Conservation (phyloP, 92 coral and sea anemone species). For the Galaxea fascicularis region DNA sequence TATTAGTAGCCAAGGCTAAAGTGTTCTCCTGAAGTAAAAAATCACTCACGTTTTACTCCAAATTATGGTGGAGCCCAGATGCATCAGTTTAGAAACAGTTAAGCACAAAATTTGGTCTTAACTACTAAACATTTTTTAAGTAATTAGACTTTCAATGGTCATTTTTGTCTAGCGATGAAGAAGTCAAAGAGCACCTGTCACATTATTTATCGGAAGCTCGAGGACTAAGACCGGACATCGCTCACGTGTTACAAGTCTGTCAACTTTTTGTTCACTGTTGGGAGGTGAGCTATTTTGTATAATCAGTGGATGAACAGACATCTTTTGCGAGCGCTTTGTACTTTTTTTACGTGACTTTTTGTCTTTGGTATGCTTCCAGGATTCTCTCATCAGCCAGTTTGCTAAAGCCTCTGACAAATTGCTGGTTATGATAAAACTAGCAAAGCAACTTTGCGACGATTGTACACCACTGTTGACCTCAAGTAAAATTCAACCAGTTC, state of each 20-base stretch:
- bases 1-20: no score
- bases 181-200: slow-evolving; percentile 67
- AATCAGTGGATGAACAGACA: no score
- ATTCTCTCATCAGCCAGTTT: slow-evolving; percentile 58
- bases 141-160: not conserved
- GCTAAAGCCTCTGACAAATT: slow-evolving; percentile 46
- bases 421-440: slow-evolving; percentile 57
- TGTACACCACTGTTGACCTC: slow-evolving; percentile 24
- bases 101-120: no score
- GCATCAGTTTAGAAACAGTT: no score
- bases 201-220: slow-evolving; percentile 75
- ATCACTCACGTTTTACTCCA: no score
- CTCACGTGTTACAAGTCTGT: slow-evolving; percentile 86
- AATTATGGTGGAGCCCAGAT: no score
- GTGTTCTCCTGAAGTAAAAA: no score
- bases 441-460: slow-evolving; percentile 49
- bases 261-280: slow-evolving; percentile 89
- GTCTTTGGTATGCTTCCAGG: slow-evolving; percentile 26
- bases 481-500: not conserved
- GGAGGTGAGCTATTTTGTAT: slow-evolving; percentile 67
- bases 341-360: not conserved
- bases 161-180: slow-evolving; percentile 47
- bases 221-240: slow-evolving; percentile 58
- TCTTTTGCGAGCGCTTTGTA: no score
- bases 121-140: no score